Evolutionary conservation across 2,888 invertebrate genomes (phyloP), one percentile per base, ranked within the genome.

Genomic region (Oscheius sp.): DNA sequence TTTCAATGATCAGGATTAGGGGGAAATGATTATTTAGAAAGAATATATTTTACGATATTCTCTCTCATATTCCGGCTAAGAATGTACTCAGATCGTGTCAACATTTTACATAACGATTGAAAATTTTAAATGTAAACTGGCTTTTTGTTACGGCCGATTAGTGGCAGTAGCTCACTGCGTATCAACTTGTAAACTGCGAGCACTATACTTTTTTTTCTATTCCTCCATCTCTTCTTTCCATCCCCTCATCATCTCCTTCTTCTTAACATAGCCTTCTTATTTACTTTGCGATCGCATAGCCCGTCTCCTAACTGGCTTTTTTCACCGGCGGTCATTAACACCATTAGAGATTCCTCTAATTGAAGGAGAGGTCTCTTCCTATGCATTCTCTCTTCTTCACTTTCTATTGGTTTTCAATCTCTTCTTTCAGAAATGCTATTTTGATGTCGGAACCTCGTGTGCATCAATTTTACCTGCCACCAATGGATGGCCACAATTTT

Each of bases 391-490:
- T 24, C 33, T 54, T 54, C 51, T 26, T 22, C 28, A n/a, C 30
- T 28, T 20, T 51, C 51, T 24, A 22, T 26, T 50, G 5, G 12
- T 30, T 20, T 51, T 51, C 32, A 33, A 17, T 14, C 14, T 30
- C 36, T 24, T 22, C 17, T 17, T n/a, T 54, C 20, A n/a, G 28
- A 26, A 63, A 36, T 1, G 14, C 24, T 22, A 28, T 64, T 56
- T 8, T 38, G 32, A 65, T 65, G 65, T 65, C 65, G 20, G 54
- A 65, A 22, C 49, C 65, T 17, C 47, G 65, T 22, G 45, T 65
- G 28, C n/a, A 17, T 9, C 65, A 65, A 54, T 56, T 54, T 20
- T 54, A 28, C 38, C 45, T 51, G 44, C 33, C 56, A 44, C 65
- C 65, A 45, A 47, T 65, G 44, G 65, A 65, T 41, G 65, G 65